Base-by-base conservation (phyloP, 2,113 vertebrate genomes). In the Nicator chloris region DNA sequence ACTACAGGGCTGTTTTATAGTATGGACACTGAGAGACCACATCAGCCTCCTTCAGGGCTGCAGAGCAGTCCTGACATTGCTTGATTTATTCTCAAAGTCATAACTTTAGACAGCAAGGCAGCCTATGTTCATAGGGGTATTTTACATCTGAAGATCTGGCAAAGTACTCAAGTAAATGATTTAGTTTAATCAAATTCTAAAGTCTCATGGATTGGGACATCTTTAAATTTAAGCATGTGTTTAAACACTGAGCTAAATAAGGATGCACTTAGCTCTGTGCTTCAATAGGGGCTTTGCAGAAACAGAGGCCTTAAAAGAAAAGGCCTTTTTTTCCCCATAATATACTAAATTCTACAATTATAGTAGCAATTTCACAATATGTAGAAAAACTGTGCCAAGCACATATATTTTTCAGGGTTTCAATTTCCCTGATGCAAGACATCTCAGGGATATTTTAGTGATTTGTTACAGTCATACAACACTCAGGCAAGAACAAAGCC, bases 401-500 rank as follows among this genome's bases (percentile, higher is more conserved):
- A 84, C 80, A 79, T 89, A 78, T 71, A 89, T 89, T 95, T 91
- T 95, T 93, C 94, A 95, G 94, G 92, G 86, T 86, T 96, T 93
- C 83, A 87, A 79, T 95, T 96, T 92, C 83, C 92, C n/a, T 87
- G 77, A 91, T 72, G 73, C 79, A 77, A 95, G 77, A 93, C 81
- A 91, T 89, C 92, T 95, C 95, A 93, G 96, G 92, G 95, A 91
- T n/a, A 69, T 97, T 95, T 95, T 89, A 91, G 80, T 93, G 92
- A 97, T 96, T 91, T 92, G 92, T 95, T 93, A 82, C 72, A 92
- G 86, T 91, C 73, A 79, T 91, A 64, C 53, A 90, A 75, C 31
- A 86, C 49, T 94, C 49, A 61, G 51, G 28, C 76, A 91, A 91
- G 94, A 95, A 84, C 44, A 93, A 91, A 96, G 81, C 57, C 57